Evolutionary conservation across 1,140 invertebrate species (phyloP).

Genomic region (Drosophila prosaltans): DNA sequence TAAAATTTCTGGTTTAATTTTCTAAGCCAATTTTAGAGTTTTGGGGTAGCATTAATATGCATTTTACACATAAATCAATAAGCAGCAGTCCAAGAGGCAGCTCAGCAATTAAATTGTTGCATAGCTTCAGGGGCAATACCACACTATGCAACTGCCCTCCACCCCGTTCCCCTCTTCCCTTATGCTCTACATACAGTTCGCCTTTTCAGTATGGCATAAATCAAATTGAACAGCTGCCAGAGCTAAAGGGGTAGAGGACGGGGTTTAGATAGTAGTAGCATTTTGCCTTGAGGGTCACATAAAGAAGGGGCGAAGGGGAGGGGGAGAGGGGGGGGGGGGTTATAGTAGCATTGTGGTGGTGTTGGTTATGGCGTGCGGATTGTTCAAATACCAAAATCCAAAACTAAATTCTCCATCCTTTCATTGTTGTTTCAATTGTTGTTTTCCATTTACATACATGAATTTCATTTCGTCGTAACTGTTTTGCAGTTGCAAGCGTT

Average conservation of each 20-base stretch:
- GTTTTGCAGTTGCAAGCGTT: neutral
- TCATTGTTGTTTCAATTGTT: neutral
- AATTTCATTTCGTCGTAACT: conserved; percentile 11
- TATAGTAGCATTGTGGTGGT: neutral
- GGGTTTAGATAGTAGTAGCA: neutral
- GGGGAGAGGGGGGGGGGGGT: neutral
- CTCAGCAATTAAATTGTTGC: conserved; percentile 72
- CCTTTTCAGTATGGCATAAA: conserved; percentile 62
- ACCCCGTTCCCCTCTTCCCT: too few relatives aligned
- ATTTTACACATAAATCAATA: conserved; percentile 71
- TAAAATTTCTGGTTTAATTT: conserved; percentile 8
- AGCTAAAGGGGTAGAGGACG: neutral
- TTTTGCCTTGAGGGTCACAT: neutral
- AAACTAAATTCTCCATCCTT: conserved; percentile 18
- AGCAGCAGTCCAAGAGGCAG: conserved; percentile 53
- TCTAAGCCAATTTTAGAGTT: conserved; percentile 5
- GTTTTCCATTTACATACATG: conserved; percentile 12
- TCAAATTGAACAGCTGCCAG: conserved; percentile 68
- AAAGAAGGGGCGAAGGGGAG: neutral
- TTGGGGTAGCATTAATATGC: conserved; percentile 54
- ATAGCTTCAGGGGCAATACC: conserved; percentile 45
- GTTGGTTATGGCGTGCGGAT: neutral
- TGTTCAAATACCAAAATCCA: conserved; percentile 22
- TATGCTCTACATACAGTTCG: neutral
- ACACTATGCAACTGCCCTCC: neutral